Evolutionary conservation across 2,797 vertebrate genomes (phyloP).

Genomic region (Crenuchus spilurus): DNA sequence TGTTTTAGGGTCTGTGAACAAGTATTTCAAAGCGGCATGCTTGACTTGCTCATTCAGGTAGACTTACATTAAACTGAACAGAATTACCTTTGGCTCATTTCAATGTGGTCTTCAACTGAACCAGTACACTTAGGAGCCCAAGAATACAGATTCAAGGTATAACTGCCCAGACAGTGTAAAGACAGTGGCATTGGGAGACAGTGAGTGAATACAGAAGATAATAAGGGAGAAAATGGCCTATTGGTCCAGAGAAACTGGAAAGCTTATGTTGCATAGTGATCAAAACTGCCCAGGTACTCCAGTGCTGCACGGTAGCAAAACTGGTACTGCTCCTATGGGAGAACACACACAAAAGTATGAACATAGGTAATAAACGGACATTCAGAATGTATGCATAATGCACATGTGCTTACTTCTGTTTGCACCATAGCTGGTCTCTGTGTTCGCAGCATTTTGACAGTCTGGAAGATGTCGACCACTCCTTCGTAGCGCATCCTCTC

Average conservation of each 20-base stretch:
- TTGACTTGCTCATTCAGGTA: neutral
- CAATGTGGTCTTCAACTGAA: neutral
- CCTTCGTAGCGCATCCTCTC: slow-evolving; percentile 99
- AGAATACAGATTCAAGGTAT: neutral
- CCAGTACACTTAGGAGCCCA: neutral
- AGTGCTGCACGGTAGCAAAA: slow-evolving; percentile 97
- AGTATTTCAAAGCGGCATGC: neutral
- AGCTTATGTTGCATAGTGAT: slow-evolving; percentile 99
- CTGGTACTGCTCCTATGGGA: slow-evolving; percentile 93
- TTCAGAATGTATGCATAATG: neutral
- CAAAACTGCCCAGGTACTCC: slow-evolving; percentile 98
- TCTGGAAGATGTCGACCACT: slow-evolving; percentile 99
- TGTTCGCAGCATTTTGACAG: slow-evolving; percentile 98
- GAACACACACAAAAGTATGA: neutral
- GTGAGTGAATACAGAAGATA: neutral
- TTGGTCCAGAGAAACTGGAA: slow-evolving; percentile 69
- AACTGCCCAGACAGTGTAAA: slow-evolving; percentile 3
- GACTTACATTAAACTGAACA: neutral
- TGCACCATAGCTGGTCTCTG: slow-evolving; percentile 98
- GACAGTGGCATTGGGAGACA: slow-evolving; percentile 15
- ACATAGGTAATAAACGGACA: neutral
- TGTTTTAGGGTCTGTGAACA: slow-evolving; percentile 56
- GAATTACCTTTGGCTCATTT: neutral
- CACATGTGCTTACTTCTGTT: slow-evolving; percentile 86
- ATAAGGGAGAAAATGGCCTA: slow-evolving; percentile 31